These are phyloP conservation scores for Misgurnus mizolepis DNA, from an alignment of 2,113 vertebrate genomes.

Conservation along the genomic window DNA sequence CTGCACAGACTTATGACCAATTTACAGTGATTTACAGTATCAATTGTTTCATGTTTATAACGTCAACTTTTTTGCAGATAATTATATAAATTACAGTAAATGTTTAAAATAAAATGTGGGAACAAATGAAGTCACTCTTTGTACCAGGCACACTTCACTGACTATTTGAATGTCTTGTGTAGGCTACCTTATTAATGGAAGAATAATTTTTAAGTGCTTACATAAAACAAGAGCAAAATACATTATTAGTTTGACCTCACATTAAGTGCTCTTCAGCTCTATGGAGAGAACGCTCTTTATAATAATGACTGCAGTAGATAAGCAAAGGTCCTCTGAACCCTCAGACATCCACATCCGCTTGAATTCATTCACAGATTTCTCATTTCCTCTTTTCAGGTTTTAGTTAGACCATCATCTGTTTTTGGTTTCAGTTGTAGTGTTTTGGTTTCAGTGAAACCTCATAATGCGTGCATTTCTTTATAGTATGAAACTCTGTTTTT, in stretches of 20 bases:
- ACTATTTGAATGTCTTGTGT: neutral
- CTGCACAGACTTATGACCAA: neutral
- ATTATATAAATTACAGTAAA: too few species aligned
- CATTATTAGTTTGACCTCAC: slow-evolving; percentile 32
- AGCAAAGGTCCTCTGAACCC: slow-evolving; percentile 43
- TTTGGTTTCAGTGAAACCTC: slow-evolving; percentile 4
- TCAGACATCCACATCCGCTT: slow-evolving; percentile 54
- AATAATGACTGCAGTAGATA: slow-evolving; percentile 49
- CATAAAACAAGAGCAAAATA: slow-evolving; percentile 36
- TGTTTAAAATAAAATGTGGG: too few species aligned
- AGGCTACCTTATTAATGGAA: neutral
- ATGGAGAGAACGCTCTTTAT: slow-evolving; percentile 15
- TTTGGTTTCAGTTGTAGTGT: slow-evolving; percentile 46
- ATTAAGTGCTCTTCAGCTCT: slow-evolving; percentile 23
- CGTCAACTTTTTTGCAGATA: too few species aligned
- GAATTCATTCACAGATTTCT: slow-evolving; percentile 52
- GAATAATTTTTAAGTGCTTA: slow-evolving; percentile 24
- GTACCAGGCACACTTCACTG: neutral
- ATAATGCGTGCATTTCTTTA: slow-evolving; percentile 20
- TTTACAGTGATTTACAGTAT: neutral
- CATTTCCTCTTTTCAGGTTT: slow-evolving; percentile 54
- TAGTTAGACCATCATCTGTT: slow-evolving; percentile 19
- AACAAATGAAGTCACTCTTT: neutral
- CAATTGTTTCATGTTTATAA: neutral
- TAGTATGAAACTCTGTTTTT: neutral